phyloP scores from a whole-genome alignment of 2,113 vertebrate genomes.

The Hippocampus guttulatus region DNA sequence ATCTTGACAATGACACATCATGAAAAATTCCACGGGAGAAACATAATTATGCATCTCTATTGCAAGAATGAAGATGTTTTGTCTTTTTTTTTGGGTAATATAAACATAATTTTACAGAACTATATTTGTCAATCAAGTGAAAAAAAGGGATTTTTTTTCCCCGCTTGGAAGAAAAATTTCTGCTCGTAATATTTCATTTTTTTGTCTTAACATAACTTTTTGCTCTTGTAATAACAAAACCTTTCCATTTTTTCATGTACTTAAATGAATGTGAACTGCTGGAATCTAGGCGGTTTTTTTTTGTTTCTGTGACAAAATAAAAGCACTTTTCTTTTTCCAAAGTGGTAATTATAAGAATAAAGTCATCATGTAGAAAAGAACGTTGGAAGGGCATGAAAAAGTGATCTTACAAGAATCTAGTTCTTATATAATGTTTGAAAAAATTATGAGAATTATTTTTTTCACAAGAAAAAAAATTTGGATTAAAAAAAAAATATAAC shows the following conservation, averaged over 20 bases:
- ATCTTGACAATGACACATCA: conserved; percentile 20
- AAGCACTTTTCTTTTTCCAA: no score
- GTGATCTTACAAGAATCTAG: no score
- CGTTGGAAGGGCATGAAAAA: no score
- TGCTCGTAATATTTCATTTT: no score
- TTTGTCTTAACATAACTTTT: no score
- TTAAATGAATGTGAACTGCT: not conserved
- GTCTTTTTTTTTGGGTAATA: not conserved
- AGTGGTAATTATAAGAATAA: not conserved
- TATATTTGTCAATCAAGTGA: not conserved
- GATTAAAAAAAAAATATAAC: not conserved
- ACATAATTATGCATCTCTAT: conserved; percentile 26
- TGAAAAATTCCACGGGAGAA: conserved; percentile 11
- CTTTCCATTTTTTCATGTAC: no score
- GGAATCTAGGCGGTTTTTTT: not conserved
- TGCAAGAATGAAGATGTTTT: not conserved
- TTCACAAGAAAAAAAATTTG: no score
- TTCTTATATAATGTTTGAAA: no score
- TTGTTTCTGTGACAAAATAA: not conserved
- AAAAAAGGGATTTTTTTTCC: not conserved
- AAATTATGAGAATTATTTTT: no score
- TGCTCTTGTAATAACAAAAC: no score
- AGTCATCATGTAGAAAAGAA: no score
- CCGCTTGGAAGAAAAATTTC: no score
- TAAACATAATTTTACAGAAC: not conserved